Base-by-base conservation (phyloP, 2,888 invertebrate genomes). In the Drosophila neotestacea region DNA sequence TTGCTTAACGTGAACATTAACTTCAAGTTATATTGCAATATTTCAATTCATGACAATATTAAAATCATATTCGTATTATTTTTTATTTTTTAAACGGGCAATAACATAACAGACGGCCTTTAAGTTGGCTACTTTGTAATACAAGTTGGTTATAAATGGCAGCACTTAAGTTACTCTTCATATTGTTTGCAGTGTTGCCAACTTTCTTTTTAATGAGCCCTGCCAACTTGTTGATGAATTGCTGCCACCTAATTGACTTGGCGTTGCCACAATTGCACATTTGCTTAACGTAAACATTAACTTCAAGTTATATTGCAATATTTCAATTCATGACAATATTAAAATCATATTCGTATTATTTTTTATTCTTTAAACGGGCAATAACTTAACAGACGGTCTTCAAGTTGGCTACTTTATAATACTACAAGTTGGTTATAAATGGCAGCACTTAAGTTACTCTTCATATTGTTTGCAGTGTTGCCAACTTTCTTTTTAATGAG, bases 351-450 rank as follows among this genome's bases (percentile, higher is more conserved):
- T 16, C 16, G 16, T 60, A 32, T 55, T 34, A 50, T 50, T 50
- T 11, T 50, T 36, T 10, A 34, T 34, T 50, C 34, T 44, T 55
- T 44, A 55, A 55, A 22, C 16, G 32, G 13, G 42, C 41, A 32
- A 32, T 42, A 41, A 34, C 27, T 50, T 16, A 56, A 36, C 6
- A 22, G 16, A 6, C 22, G 69, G 47, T 69, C 51, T 60, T 68
- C 52, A 44, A 46, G 34, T 27, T n/a, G 22, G 13, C 6, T 36
- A 13, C 28, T 44, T 56, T 46, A 34, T 44, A 44, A 28, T 16
- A 1, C 16, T 44, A 22, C 32, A 41, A 30, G 16, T 48, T 34
- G 48, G 34, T 48, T 48, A 16, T 34, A 48, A 48, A 32, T 32
- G 3, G 32, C 48, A 4, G 32, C 32, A 13, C 48, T 32, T 6